Conservation (phyloP, 1,140 invertebrate genomes). For the Holcopasites calliopsidis region DNA sequence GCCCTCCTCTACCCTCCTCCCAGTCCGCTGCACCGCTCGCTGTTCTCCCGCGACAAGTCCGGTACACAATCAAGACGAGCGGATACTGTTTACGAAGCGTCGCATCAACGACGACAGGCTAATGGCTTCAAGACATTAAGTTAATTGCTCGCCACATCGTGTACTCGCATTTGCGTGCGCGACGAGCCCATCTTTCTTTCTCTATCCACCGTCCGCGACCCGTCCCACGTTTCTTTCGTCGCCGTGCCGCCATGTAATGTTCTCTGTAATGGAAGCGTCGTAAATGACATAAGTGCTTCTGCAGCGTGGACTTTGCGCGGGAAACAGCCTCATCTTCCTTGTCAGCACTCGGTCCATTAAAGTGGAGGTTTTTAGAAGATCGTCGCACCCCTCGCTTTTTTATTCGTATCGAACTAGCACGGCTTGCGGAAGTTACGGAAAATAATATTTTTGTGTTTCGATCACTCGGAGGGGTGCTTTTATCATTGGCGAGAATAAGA, state of each 20-base stretch:
- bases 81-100: constrained; percentile 62
- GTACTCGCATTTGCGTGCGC: constrained; percentile 62
- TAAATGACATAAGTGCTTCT: constrained; percentile 54
- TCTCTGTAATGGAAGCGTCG: constrained; percentile 62
- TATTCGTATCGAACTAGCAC: background rate
- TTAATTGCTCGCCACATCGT: constrained; percentile 67
- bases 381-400: constrained; percentile 13
- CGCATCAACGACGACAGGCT: constrained; percentile 56
- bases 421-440: background rate
- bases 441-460: constrained; percentile 29
- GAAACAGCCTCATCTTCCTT: constrained; percentile 33
- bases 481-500: background rate
- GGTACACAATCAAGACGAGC: constrained; percentile 58
- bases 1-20: constrained; percentile 10
- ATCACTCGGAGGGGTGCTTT: background rate
- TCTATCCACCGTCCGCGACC: constrained; percentile 22
- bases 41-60: constrained; percentile 41
- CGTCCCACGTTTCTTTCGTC: constrained; percentile 14
- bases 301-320: constrained; percentile 38
- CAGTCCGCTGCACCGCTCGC: background rate
- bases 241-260: constrained; percentile 55
- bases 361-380: constrained; percentile 39
- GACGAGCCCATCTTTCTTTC: constrained; percentile 57
- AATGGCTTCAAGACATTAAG: constrained; percentile 68
- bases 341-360: constrained; percentile 49